These are phyloP conservation scores for Acronicta leporina DNA, from an alignment of 2,888 invertebrate species.

Conservation along the genomic window DNA sequence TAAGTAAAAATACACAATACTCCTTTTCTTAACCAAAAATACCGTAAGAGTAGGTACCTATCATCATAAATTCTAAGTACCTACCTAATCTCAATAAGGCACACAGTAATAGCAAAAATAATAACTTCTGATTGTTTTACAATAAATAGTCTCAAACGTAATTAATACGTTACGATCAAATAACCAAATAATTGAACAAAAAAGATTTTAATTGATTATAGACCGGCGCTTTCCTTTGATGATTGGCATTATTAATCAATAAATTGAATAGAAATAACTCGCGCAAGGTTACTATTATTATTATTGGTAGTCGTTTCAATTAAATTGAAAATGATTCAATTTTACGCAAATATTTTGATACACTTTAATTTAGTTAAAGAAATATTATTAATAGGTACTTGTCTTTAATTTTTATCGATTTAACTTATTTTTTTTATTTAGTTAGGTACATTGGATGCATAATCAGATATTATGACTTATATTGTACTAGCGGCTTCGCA, in stretches of 20 bases:
- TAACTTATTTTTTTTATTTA: no score
- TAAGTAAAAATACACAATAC: no score
- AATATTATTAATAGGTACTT: neutral
- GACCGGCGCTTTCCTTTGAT: conserved; percentile 49
- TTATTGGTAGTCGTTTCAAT: conserved; percentile 47
- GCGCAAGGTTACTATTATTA: conserved; percentile 52
- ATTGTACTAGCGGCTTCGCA: no score
- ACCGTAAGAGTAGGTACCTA: no score
- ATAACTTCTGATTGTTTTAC: conserved; percentile 40
- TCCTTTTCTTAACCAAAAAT: no score
- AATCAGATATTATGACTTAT: no score
- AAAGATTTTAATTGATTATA: conserved; percentile 48
- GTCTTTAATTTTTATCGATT: neutral
- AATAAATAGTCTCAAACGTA: conserved; percentile 35
- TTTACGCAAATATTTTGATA: conserved; percentile 23
- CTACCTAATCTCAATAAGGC: neutral
- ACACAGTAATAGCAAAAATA: conserved; percentile 6
- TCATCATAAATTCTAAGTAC: no score
- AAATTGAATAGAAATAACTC: conserved; percentile 49
- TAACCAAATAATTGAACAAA: conserved; percentile 48
- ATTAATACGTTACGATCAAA: conserved; percentile 44
- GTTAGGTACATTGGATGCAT: no score
- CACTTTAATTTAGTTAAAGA: conserved; percentile 30
- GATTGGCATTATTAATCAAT: conserved; percentile 39
- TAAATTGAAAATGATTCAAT: conserved; percentile 39